Evolutionary conservation across 2,888 invertebrate species (phyloP).

Genomic region (Drosophila differens): DNA sequence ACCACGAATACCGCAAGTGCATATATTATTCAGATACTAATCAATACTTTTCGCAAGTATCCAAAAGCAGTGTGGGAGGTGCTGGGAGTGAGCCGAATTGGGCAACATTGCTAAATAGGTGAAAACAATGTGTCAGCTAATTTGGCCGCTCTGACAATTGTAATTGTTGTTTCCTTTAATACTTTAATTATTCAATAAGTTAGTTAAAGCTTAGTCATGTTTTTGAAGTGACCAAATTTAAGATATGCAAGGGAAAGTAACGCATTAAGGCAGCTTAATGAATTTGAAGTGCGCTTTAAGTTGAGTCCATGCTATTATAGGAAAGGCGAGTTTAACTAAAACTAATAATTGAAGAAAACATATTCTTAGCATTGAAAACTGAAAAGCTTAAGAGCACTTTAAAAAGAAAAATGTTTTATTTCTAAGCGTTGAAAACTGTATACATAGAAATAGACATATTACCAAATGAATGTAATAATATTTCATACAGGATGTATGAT

Average conservation of each 20-base stretch:
- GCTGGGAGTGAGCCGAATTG: neutral
- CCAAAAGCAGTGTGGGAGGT: neutral
- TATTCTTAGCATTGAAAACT: neutral
- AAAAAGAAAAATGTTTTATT: neutral
- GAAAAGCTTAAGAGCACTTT: neutral
- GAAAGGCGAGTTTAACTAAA: neutral
- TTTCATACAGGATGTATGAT: neutral
- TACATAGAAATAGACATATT: neutral
- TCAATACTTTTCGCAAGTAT: conserved; percentile 68
- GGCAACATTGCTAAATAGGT: conserved; percentile 43
- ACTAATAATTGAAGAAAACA: too few species aligned
- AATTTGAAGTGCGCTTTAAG: neutral
- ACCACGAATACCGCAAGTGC: conserved; percentile 36
- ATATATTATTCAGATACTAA: conserved; percentile 71
- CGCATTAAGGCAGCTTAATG: neutral
- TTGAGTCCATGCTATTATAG: too few species aligned
- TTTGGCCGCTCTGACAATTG: conserved; percentile 51
- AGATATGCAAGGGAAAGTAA: neutral
- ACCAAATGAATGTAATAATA: neutral
- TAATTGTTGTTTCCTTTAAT: conserved; percentile 43
- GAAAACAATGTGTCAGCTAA: conserved; percentile 63
- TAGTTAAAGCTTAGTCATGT: conserved; percentile 29
- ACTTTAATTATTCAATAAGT: conserved; percentile 61
- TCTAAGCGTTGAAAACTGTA: neutral
- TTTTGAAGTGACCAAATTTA: conserved; percentile 1